Evolutionary conservation across 2,888 invertebrate genomes (phyloP), one percentile per base, ranked within the genome.

Genomic region (Perizoma flavofasciatum): DNA sequence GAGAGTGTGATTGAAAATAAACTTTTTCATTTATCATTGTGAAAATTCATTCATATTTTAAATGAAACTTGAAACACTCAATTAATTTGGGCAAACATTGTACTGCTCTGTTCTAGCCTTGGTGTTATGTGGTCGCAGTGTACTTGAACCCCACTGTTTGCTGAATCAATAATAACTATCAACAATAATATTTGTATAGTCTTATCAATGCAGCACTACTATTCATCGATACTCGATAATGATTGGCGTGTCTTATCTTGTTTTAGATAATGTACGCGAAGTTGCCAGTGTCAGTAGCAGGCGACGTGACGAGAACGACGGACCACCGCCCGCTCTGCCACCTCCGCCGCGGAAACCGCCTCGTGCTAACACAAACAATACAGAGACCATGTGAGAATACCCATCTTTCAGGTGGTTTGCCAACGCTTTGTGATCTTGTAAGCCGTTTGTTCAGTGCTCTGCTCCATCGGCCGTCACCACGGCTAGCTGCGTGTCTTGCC

Each of bases 321-420:
- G 82, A 48, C 86, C 88, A 22, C 89, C 88, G 41, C 91, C 92
- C 5, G 88, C 89, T 45, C 72, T 91, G 49, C 92, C 92, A 9
- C 92, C 92, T 44, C 92, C 92, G 34, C 92, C 91, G 4, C 75
- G 90, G 52, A 88, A 87, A 61, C 85, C 88, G 0, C 81, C 88
- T 34, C 80, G 90, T 66, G 80, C 79, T 47, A 75, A 86, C 34
- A 65, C 76, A 6, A 78, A 79, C 7, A 74, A 74, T 32, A 70
- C 85, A 6, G 89, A 90, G 3, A 81, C 78, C 62, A 84, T 86
- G 89, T 89, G 41, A 66, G 58, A 48, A 44, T 39, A 49, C 10
- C 22, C 3, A 22, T 22, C 22, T 22, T 1, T 22, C 22, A 22
- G 22, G 22, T 22, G 22, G 22, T 3, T 22, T 22, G 22, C 22